Evolutionary conservation across 2,797 vertebrate genomes (phyloP).

Genomic region (Delichon dasypus): DNA sequence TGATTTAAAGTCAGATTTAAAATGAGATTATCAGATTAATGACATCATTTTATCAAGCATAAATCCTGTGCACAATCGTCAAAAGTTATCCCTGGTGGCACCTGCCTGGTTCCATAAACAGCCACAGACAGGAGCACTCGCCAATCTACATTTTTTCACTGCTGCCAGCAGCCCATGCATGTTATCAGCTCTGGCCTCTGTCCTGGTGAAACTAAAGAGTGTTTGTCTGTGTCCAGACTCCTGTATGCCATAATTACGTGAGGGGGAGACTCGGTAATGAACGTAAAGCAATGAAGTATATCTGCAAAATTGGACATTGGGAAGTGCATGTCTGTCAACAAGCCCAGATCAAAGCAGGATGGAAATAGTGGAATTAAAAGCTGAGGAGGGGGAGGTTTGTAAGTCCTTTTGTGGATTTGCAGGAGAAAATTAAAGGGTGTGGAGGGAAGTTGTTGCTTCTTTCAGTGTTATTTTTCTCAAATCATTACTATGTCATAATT

Average conservation of each 20-base stretch:
- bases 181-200: not conserved
- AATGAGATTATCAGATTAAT: not conserved
- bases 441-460: not conserved
- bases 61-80: not conserved
- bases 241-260: not conserved
- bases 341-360: not conserved
- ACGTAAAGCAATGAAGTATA: rapidly evolving
- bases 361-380: not conserved
- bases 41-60: not conserved
- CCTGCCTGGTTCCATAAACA: not conserved
- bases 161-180: not conserved
- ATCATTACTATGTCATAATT: not conserved
- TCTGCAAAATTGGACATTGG: not conserved
- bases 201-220: not conserved
- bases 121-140: not conserved
- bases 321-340: not conserved
- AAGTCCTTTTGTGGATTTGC: not conserved
- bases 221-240: not conserved
- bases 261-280: not conserved
- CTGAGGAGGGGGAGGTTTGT: rapidly evolving
- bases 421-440: not conserved
- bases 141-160: not conserved
- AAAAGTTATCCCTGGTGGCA: not conserved
- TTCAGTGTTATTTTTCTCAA: not conserved
- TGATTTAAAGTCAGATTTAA: not conserved